Evolutionary conservation across 2,888 invertebrate species (phyloP).

Genomic region (Clistopyga incitator): DNA sequence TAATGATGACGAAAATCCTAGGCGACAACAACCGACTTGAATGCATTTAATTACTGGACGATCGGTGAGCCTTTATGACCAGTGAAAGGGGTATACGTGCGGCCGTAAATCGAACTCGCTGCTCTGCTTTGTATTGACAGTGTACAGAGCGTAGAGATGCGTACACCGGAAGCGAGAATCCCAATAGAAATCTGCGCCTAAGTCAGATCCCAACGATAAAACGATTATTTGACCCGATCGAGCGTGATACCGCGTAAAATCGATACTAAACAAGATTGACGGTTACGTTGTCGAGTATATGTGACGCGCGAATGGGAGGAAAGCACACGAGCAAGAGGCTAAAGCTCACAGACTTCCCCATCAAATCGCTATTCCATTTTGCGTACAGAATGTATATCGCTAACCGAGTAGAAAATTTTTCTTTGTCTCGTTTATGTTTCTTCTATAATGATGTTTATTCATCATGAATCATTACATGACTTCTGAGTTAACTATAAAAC

Average conservation of each 20-base stretch:
- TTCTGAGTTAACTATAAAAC: not conserved
- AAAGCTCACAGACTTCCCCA: constrained; percentile 24
- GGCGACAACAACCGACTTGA: not conserved
- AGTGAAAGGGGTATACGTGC: not conserved
- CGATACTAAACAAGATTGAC: constrained; percentile 67
- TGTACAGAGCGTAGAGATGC: not conserved
- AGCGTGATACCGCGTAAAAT: constrained; percentile 68
- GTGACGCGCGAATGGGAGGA: constrained; percentile 17
- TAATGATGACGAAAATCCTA: constrained; percentile 44
- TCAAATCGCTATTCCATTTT: not conserved
- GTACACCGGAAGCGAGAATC: constrained; percentile 20
- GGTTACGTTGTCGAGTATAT: constrained; percentile 41
- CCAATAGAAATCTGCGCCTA: constrained; percentile 61
- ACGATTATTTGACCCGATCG: constrained; percentile 68
- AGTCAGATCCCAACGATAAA: constrained; percentile 61
- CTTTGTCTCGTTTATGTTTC: not conserved
- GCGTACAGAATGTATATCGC: not conserved
- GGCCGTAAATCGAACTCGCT: not conserved
- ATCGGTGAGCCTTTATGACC: not conserved
- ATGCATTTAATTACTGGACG: constrained; percentile 3
- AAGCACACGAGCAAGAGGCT: constrained; percentile 12
- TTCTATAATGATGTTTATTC: not conserved
- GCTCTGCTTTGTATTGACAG: not conserved
- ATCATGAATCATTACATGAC: not conserved
- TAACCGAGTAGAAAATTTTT: not conserved